Conservation (phyloP, 2,888 invertebrate genomes). For the Ariolimax columbianus region DNA sequence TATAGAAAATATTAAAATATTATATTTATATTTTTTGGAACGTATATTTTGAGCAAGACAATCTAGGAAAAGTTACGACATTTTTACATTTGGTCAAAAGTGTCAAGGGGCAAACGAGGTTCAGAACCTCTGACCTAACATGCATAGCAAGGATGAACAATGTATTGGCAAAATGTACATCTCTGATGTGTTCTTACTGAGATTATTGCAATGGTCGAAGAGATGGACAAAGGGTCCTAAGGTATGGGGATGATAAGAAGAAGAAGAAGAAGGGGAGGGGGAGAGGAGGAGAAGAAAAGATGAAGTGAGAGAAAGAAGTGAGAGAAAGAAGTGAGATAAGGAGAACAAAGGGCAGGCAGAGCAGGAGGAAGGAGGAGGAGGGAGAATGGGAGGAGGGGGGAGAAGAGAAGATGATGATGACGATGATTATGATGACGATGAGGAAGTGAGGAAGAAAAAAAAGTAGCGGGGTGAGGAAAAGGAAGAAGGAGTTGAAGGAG, state of each 20-base stretch:
- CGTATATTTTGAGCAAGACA: no score
- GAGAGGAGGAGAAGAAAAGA: neutral
- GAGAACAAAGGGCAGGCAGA: neutral
- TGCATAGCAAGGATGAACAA: no score
- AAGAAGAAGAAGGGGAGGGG: constrained; percentile 1
- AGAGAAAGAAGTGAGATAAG: neutral
- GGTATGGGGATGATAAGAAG: neutral
- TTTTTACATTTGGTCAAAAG: no score
- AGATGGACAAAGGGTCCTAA: no score
- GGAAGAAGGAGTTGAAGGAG: neutral
- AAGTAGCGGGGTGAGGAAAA: neutral
- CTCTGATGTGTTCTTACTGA: no score
- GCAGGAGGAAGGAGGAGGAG: constrained; percentile 2
- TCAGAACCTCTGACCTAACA: no score
- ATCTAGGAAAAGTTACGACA: no score
- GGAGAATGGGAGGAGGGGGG: constrained; percentile 33
- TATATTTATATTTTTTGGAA: no score
- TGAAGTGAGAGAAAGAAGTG: constrained; percentile 2
- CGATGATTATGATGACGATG: neutral
- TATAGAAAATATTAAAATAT: no score
- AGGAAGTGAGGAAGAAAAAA: neutral
- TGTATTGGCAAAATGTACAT: no score
- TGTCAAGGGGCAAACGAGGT: no score
- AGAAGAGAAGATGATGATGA: neutral
- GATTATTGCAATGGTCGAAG: no score